phyloP scores from a whole-genome alignment of 2,888 invertebrate species.

The Rapana venosa region DNA sequence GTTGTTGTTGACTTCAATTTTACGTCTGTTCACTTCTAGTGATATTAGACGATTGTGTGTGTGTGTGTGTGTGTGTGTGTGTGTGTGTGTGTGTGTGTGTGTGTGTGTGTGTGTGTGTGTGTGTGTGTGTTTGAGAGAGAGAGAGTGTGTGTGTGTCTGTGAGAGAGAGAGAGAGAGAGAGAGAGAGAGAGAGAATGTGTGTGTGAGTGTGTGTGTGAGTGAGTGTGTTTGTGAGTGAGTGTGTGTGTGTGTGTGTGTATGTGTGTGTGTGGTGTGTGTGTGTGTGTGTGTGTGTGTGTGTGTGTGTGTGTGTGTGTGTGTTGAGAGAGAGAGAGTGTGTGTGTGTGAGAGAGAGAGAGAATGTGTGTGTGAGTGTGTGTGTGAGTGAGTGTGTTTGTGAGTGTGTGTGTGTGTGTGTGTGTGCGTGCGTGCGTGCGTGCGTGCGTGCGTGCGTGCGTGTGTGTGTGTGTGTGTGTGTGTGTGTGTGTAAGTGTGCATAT shows the following conservation, averaged over 20 bases:
- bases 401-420: neutral
- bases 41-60: neutral
- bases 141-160: neutral
- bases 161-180: neutral
- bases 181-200: neutral
- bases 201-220: neutral
- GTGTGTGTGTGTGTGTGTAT: neutral
- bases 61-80: neutral
- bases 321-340: too few relatives aligned
- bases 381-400: too few relatives aligned
- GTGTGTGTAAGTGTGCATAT: neutral
- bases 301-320: too few relatives aligned
- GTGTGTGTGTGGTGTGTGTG: neutral
- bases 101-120: neutral
- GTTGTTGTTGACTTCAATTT: too few relatives aligned
- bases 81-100: neutral
- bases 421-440: neutral
- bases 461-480: constrained; percentile 6
- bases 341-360: too few relatives aligned
- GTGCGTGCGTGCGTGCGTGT: neutral
- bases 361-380: too few relatives aligned
- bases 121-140: neutral
- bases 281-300: neutral
- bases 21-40: too few relatives aligned
- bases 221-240: neutral